Conservation (phyloP, 2,888 invertebrate genomes). For the Rhamnusium bicolor region DNA sequence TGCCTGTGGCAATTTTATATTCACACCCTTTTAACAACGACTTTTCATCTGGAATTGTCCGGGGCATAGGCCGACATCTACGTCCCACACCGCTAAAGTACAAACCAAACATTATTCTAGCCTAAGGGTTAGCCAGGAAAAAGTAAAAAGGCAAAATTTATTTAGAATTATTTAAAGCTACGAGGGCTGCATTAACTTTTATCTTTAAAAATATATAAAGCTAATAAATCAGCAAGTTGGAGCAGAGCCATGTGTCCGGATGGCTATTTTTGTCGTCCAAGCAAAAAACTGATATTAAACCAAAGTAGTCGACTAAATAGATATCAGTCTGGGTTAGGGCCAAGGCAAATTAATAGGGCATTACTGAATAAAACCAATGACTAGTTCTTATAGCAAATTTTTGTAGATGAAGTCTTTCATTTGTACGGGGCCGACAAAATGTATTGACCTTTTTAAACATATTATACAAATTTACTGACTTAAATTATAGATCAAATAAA, state of each 20-base stretch:
- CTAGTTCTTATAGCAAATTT: too few relatives aligned
- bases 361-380: too few relatives aligned
- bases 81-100: not conserved
- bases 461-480: too few relatives aligned
- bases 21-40: constrained; percentile 43
- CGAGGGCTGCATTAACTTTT: not conserved
- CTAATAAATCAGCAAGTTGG: not conserved
- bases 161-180: not conserved
- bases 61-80: not conserved
- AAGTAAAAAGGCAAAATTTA: not conserved
- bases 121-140: not conserved
- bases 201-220: not conserved
- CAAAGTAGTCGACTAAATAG: not conserved
- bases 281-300: not conserved
- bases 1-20: constrained; percentile 53
- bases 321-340: too few relatives aligned
- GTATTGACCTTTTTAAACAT: too few relatives aligned
- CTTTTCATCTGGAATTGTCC: constrained; percentile 8
- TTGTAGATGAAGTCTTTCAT: too few relatives aligned
- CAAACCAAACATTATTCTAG: not conserved
- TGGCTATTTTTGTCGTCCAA: not conserved
- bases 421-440: too few relatives aligned
- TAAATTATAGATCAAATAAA: too few relatives aligned
- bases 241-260: not conserved
- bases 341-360: too few relatives aligned